A percentile compares a stretch with the other conserved stretches of the same genome.
phyloP scores from a whole-genome alignment of 2,888 invertebrate species.

The Luffia ferchaultella region DNA sequence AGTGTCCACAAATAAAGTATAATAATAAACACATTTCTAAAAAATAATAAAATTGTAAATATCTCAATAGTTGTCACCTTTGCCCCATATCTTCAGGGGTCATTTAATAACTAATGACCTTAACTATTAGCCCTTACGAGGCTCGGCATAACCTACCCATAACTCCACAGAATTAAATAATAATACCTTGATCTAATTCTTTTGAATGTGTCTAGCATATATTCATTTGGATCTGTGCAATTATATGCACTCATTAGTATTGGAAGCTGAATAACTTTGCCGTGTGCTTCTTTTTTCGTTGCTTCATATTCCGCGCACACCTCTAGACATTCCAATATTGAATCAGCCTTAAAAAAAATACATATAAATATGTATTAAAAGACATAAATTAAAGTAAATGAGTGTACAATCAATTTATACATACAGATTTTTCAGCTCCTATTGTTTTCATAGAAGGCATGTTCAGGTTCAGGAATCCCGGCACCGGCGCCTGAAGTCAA shows the following conservation, averaged over 20 bases:
- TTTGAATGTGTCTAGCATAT: constrained; percentile 80
- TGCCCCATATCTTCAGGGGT: no score
- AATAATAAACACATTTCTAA: no score
- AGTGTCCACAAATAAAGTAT: no score
- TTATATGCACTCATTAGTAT: constrained; percentile 84
- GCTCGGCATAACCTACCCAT: no score
- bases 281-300: constrained; percentile 62
- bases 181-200: constrained; percentile 87
- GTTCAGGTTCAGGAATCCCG: constrained; percentile 77
- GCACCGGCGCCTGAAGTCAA: constrained; percentile 63
- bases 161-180: no score
- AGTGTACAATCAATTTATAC: constrained; percentile 24
- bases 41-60: no score
- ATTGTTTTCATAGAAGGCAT: constrained; percentile 90
- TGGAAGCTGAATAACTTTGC: constrained; percentile 69
- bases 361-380: not conserved
- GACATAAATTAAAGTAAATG: not conserved
- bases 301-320: constrained; percentile 71
- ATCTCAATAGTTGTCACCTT: no score
- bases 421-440: constrained; percentile 86
- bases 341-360: constrained; percentile 72
- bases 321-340: constrained; percentile 89
- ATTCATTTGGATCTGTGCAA: constrained; percentile 77
- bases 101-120: no score
- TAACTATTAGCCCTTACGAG: no score